Conservation (phyloP, 2,113 vertebrate species). For the Cryptotis parvus region DNA sequence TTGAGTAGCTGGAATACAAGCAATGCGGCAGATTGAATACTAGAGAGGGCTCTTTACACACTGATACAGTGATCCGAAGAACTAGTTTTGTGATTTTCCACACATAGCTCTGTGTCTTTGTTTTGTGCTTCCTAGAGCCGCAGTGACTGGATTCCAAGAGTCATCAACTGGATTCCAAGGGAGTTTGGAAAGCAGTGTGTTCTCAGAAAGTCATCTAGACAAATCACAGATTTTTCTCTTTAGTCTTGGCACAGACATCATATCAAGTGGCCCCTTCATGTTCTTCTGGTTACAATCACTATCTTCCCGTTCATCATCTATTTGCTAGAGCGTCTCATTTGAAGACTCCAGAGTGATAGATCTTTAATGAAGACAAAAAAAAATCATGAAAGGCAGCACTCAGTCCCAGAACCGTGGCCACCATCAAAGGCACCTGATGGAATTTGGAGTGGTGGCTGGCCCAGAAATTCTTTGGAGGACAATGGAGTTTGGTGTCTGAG, state of each 20-base stretch:
- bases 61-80: background rate
- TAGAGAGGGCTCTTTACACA: background rate
- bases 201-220: background rate
- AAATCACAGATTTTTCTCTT: background rate
- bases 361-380: background rate
- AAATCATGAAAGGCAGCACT: no score
- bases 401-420: no score
- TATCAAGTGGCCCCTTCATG: background rate
- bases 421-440: no score
- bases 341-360: rapidly evolving
- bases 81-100: rapidly evolving
- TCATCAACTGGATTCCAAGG: no score
- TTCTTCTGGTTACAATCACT: background rate
- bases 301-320: no score
- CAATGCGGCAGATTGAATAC: background rate
- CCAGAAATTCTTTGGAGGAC: background rate
- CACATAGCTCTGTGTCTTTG: no score
- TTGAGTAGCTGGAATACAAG: background rate
- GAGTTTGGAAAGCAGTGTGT: background rate
- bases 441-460: background rate
- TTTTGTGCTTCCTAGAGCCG: background rate
- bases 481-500: background rate
- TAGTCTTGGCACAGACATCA: background rate
- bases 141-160: background rate
- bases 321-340: no score